phyloP scores from a whole-genome alignment of 2,113 vertebrate genomes.

The Epinephelus cyanopodus region DNA sequence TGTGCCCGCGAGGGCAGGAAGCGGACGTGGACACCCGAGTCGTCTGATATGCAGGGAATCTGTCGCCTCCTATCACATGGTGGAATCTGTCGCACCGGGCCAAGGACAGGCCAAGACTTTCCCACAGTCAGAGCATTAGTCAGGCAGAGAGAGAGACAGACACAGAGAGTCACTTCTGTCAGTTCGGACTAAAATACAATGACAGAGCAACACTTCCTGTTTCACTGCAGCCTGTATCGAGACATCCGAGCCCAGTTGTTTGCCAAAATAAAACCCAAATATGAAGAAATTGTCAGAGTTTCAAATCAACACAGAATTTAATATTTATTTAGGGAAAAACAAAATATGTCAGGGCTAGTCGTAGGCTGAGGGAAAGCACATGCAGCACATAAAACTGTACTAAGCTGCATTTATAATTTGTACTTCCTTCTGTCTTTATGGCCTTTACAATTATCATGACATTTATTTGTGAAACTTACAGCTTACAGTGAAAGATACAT shows the following conservation, averaged over 20 bases:
- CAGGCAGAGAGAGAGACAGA: slow-evolving; percentile 41
- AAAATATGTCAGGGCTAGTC: not conserved
- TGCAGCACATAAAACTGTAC: no score
- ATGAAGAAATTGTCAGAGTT: not conserved
- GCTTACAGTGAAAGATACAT: no score
- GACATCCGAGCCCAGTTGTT: not conserved
- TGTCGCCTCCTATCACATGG: slow-evolving; percentile 74
- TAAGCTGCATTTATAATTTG: no score
- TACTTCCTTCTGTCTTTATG: no score
- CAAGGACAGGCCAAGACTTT: slow-evolving; percentile 76
- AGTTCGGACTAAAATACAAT: slow-evolving; percentile 17
- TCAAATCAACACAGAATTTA: not conserved
- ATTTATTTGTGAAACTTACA: no score
- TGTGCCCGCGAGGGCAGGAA: slow-evolving; percentile 69
- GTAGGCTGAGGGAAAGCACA: not conserved
- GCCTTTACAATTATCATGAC: no score
- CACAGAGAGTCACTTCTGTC: slow-evolving; percentile 10
- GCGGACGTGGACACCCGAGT: slow-evolving; percentile 72
- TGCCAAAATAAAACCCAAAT: not conserved
- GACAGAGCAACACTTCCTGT: slow-evolving; percentile 31
- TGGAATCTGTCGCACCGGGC: slow-evolving; percentile 60
- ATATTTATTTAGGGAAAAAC: not conserved
- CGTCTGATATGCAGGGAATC: slow-evolving; percentile 75
- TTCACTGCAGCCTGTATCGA: not conserved
- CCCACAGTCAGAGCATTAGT: slow-evolving; percentile 71